phyloP scores from a whole-genome alignment of 1,140 invertebrate species.

The Aphelenchoides besseyi region DNA sequence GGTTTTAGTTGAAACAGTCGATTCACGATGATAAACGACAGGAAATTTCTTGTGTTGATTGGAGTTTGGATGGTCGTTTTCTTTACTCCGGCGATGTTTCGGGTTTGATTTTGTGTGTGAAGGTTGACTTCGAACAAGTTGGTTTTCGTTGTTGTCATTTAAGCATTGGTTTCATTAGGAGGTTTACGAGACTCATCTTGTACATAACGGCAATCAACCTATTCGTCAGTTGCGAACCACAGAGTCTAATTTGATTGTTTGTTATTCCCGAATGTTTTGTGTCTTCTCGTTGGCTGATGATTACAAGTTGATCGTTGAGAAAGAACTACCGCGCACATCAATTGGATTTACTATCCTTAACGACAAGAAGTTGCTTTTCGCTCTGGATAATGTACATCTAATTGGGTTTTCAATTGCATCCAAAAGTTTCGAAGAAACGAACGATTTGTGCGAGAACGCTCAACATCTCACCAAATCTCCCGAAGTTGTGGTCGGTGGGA shows the following conservation, averaged over 20 bases:
- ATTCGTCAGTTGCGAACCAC: background rate
- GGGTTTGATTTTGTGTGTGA: background rate
- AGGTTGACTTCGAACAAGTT: background rate
- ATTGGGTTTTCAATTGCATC: background rate
- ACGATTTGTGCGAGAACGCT: background rate
- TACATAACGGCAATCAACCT: background rate
- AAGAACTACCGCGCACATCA: background rate
- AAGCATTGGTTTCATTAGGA: background rate
- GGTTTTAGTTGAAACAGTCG: slow-evolving; percentile 12
- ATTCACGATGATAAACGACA: slow-evolving; percentile 2
- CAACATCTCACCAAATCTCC: background rate
- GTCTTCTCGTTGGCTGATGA: background rate
- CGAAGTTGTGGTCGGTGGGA: slow-evolving; percentile 8
- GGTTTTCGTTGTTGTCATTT: background rate
- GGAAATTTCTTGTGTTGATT: background rate
- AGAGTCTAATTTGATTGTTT: background rate
- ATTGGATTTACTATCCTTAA: background rate
- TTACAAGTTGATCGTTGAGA: background rate
- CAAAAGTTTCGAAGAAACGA: background rate
- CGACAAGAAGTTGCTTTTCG: background rate
- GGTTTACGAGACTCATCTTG: background rate
- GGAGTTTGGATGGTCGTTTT: background rate
- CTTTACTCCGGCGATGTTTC: slow-evolving; percentile 2
- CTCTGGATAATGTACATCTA: background rate
- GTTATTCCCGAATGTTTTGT: background rate